Conservation (phyloP, 2,797 vertebrate genomes). For the Salarias fasciatus region DNA sequence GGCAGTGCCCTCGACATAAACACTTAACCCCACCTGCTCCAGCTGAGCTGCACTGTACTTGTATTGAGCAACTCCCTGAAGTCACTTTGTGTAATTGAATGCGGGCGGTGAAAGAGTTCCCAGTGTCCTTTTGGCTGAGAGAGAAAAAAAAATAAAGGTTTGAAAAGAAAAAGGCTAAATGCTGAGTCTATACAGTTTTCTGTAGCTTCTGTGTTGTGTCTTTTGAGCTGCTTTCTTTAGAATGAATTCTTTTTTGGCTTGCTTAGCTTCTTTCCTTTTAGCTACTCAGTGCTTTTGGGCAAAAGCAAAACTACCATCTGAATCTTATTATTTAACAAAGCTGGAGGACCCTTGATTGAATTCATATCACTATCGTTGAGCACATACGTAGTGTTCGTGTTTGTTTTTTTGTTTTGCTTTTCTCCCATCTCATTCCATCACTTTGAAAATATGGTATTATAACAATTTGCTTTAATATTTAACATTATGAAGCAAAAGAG, state of each 20-base stretch:
- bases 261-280: background rate
- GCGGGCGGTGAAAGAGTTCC: slow-evolving; percentile 21
- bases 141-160: slow-evolving; percentile 19
- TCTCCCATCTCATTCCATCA: too few relatives aligned
- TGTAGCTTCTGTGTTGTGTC: background rate
- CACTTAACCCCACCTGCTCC: slow-evolving; percentile 61
- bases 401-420: too few relatives aligned
- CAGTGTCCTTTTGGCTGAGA: slow-evolving; percentile 26
- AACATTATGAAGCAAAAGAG: too few relatives aligned
- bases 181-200: background rate
- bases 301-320: too few relatives aligned
- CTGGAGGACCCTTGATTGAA: too few relatives aligned
- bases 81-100: slow-evolving; percentile 63
- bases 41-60: slow-evolving; percentile 43
- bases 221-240: background rate
- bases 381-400: too few relatives aligned
- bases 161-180: slow-evolving; percentile 2
- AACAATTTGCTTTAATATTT: too few relatives aligned
- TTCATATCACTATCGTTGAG: too few relatives aligned
- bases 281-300: background rate
- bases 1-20: slow-evolving; percentile 55
- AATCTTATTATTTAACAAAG: too few relatives aligned
- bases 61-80: slow-evolving; percentile 42
- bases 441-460: too few relatives aligned
- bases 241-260: background rate